These are phyloP conservation scores for Escarpia spicata DNA, from an alignment of 2,888 invertebrate species.

Conservation along the genomic window DNA sequence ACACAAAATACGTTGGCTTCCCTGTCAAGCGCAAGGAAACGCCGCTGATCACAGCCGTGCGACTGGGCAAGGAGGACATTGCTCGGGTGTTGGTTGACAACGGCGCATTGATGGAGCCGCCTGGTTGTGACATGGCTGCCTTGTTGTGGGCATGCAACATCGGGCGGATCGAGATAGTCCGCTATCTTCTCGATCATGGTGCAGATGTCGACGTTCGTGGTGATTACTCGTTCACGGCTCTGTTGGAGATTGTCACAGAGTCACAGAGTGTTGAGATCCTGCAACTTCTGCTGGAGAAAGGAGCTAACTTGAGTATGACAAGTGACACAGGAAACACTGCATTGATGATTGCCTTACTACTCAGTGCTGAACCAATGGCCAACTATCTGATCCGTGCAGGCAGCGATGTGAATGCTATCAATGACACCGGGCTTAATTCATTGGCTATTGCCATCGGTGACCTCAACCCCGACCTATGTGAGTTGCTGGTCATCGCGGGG, in stretches of 20 bases:
- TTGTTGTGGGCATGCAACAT: not conserved
- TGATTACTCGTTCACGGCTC: constrained; percentile 3
- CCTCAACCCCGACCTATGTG: not conserved
- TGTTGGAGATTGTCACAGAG: not conserved
- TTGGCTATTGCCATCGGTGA: not conserved
- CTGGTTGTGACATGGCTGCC: not conserved
- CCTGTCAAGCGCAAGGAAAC: not conserved
- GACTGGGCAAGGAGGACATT: not conserved
- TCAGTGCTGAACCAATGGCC: not conserved
- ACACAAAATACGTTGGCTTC: not conserved
- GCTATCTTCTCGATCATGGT: not conserved
- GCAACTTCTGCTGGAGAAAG: not conserved
- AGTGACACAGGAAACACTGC: not conserved
- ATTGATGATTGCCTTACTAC: not conserved
- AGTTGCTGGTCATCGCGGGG: not conserved
- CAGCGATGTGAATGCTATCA: not conserved
- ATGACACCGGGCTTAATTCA: not conserved
- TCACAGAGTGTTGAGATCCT: not conserved
- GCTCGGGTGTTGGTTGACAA: not conserved
- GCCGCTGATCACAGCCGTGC: not conserved
- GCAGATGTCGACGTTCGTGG: not conserved
- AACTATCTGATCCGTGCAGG: not conserved
- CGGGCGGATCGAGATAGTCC: not conserved
- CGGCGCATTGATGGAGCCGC: not conserved
- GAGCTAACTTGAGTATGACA: not conserved